These are phyloP conservation scores for Drosophila lutescens DNA, from an alignment of 2,888 invertebrate genomes.

Conservation along the genomic window DNA sequence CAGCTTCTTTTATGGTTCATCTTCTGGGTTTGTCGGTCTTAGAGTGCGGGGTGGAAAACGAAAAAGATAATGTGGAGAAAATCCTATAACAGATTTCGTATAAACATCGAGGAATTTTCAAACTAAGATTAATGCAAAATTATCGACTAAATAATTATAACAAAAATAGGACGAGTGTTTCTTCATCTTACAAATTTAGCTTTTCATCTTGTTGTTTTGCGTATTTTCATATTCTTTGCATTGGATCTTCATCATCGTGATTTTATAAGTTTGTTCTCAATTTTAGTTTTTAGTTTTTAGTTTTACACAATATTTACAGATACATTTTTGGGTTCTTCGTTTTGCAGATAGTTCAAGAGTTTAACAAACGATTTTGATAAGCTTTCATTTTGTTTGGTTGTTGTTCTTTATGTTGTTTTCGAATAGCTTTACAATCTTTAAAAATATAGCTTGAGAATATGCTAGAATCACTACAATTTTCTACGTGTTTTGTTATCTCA, in stretches of 20 bases:
- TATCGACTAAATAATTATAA: slow-evolving; percentile 68
- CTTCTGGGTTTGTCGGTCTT: slow-evolving; percentile 2
- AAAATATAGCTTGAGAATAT: slow-evolving; percentile 53
- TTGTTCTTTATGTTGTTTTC: slow-evolving; percentile 16
- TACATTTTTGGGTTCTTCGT: slow-evolving; percentile 23
- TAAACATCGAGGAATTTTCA: slow-evolving; percentile 47
- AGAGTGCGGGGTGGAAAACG: slow-evolving; percentile 27
- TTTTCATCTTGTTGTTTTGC: slow-evolving; percentile 13
- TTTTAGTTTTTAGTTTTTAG: slow-evolving; percentile 26
- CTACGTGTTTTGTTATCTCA: slow-evolving; percentile 49
- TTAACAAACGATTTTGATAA: slow-evolving; percentile 48
- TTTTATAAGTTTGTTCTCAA: slow-evolving; percentile 34
- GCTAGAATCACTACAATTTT: slow-evolving; percentile 69
- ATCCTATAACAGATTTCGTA: slow-evolving; percentile 80
- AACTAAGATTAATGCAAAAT: slow-evolving; percentile 52
- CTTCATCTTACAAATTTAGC: slow-evolving; percentile 38
- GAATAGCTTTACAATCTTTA: slow-evolving; percentile 46
- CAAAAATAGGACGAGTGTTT: slow-evolving; percentile 71
- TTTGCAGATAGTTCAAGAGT: slow-evolving; percentile 32
- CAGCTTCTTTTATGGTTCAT: slow-evolving; percentile 1
- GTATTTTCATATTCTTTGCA: slow-evolving; percentile 21
- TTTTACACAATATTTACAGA: slow-evolving; percentile 72
- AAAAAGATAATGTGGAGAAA: slow-evolving; percentile 40
- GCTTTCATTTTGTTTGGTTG: slow-evolving; percentile 34
- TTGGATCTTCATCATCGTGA: slow-evolving; percentile 12